Percentiles rank a stretch among this genome's conserved stretches.
Conservation (phyloP, 2,113 vertebrate genomes). For the Pygoscelis adeliae region DNA sequence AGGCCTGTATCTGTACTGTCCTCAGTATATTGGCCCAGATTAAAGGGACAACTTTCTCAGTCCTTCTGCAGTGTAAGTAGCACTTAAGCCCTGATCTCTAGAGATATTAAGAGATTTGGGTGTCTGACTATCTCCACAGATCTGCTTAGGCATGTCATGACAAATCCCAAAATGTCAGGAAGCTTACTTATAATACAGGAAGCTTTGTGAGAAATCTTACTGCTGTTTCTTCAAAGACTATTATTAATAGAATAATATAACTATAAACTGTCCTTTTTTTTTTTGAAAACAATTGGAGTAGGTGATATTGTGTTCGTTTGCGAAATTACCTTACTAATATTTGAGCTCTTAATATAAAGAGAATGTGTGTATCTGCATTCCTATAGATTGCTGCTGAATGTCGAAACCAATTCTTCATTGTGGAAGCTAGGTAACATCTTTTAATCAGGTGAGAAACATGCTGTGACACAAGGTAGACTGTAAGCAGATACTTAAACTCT, state of each 20-base stretch:
- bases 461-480: neutral
- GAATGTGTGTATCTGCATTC: neutral
- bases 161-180: slow-evolving; percentile 25
- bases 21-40: neutral
- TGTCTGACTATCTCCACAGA: neutral
- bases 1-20: neutral
- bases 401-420: neutral
- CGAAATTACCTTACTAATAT: neutral
- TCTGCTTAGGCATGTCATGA: slow-evolving; percentile 31
- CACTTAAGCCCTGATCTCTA: slow-evolving; percentile 13
- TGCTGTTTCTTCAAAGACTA: neutral
- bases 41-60: slow-evolving; percentile 51
- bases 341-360: neutral
- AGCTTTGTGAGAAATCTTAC: neutral
- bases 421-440: neutral
- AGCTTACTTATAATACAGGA: neutral
- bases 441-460: neutral
- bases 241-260: neutral
- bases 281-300: neutral
- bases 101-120: slow-evolving; percentile 36
- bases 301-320: neutral
- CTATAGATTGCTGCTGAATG: neutral
- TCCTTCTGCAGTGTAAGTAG: slow-evolving; percentile 30
- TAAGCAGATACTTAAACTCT: neutral
- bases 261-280: neutral